phyloP scores from a whole-genome alignment of 2,797 vertebrate genomes.

The Sebastes melanostomus region DNA sequence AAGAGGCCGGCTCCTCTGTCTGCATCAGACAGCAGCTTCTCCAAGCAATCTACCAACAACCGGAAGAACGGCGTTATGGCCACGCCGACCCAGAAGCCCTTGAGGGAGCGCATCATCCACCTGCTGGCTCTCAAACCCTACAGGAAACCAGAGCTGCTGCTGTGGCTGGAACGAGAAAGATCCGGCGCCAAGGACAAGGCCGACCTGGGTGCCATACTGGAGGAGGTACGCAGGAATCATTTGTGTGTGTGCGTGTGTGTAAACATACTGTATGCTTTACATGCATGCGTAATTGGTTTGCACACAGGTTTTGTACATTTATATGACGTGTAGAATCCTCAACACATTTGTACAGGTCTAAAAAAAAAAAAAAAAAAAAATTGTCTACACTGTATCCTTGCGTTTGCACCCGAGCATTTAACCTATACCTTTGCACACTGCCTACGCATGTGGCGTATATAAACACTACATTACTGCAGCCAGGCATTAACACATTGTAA shows the following conservation, averaged over 20 bases:
- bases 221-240: conserved; percentile 74
- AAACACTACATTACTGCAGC: neutral
- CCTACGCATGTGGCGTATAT: neutral
- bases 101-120: conserved; percentile 82
- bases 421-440: neutral
- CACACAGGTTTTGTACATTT: neutral
- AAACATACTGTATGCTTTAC: too few species aligned
- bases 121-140: conserved; percentile 80
- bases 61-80: conserved; percentile 56
- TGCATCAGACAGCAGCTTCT: conserved; percentile 61
- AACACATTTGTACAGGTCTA: neutral
- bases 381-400: neutral
- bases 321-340: neutral
- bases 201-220: conserved; percentile 70
- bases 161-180: conserved; percentile 79
- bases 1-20: conserved; percentile 58
- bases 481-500: neutral
- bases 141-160: conserved; percentile 81
- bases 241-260: neutral
- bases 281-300: neutral
- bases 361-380: neutral
- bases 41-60: conserved; percentile 61
- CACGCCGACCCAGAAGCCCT: conserved; percentile 61
- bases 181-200: conserved; percentile 77
- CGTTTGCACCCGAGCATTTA: neutral